Evolutionary conservation across 2,888 invertebrate species (phyloP), one percentile per base, ranked within the genome.

Genomic region (Mythimna albipuncta): DNA sequence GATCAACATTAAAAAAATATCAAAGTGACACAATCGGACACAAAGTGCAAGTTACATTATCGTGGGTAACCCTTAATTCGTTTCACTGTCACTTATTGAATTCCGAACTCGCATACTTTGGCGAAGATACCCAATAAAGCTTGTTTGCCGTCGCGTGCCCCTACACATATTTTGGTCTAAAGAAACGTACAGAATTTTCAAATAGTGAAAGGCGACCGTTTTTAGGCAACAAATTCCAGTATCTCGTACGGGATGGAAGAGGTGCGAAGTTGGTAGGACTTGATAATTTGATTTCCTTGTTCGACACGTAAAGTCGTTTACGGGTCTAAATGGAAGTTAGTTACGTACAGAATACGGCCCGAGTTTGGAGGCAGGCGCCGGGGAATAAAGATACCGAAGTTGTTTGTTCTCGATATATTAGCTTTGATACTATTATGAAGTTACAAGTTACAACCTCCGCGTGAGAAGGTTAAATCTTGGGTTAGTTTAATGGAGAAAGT

Each of bases 251-350:
- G 87, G 85, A 84, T 89, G 89, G 89, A 92, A 93, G 93, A 94
- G 94, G 94, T 94, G 93, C 90, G 88, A 95, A 94, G 93, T 94
- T 94, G 87, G 92, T 92, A 87, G 91, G 93, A 95, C 94, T 94
- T 94, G 93, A 94, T 95, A 95, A 96, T 96, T 96, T 94, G 94
- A 95, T 96, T 96, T 94, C 93, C 93, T 91, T 93, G 93, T 95
- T 94, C 93, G 93, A 95, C 94, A 95, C 94, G 94, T 94, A 94
- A 95, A 94, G 93, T 94, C 94, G 94, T 95, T 95, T 95, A 95
- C 91, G 92, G 91, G 90, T 91, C 91, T 93, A 93, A 93, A 93
- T 93, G 89, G 89, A 94, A 95, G 93, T 94, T 94, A 91, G 92
- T 91, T 92, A 92, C 86, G 84, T 77, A 86, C 90, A 89, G 92